Percentiles rank a stretch among this genome's conserved stretches.
phyloP scores from a whole-genome alignment of 2,113 vertebrate species.

The Hiodon alosoides region DNA sequence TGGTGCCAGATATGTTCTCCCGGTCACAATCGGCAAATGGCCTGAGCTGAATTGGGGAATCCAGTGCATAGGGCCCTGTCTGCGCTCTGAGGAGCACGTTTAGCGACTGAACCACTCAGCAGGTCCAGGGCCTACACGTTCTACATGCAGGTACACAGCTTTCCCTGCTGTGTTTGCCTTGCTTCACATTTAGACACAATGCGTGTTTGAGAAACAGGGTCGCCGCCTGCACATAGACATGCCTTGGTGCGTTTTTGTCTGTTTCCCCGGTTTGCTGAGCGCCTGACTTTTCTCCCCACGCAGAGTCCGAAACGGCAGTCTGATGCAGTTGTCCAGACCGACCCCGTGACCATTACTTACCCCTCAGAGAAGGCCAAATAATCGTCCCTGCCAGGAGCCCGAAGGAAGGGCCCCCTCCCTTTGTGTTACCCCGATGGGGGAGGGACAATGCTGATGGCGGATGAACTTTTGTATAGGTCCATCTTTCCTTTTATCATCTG shows the following conservation, averaged over 20 bases:
- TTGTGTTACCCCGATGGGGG: conserved; percentile 14
- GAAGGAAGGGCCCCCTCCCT: not conserved
- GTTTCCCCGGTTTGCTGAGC: not conserved
- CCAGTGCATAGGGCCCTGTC: too few species aligned
- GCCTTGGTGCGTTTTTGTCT: not conserved
- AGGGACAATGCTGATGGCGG: not conserved
- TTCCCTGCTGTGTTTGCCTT: too few species aligned
- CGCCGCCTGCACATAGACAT: too few species aligned
- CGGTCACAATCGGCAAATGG: too few species aligned
- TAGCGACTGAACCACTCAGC: too few species aligned
- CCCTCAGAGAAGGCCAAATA: conserved; percentile 85
- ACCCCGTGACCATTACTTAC: conserved; percentile 65
- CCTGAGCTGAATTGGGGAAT: too few species aligned
- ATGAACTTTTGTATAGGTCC: conserved; percentile 28
- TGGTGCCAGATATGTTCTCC: too few species aligned
- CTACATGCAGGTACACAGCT: too few species aligned
- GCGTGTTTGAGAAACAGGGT: too few species aligned
- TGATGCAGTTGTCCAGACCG: conserved; percentile 86
- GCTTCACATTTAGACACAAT: too few species aligned
- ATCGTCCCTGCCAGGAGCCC: conserved; percentile 35
- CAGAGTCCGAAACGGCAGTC: conserved; percentile 84
- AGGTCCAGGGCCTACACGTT: too few species aligned
- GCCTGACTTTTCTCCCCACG: conserved; percentile 29
- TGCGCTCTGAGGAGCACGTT: too few species aligned
- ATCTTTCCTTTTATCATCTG: conserved; percentile 17